phyloP scores from a whole-genome alignment of 2,113 vertebrate genomes.

The Centropristis striata region DNA sequence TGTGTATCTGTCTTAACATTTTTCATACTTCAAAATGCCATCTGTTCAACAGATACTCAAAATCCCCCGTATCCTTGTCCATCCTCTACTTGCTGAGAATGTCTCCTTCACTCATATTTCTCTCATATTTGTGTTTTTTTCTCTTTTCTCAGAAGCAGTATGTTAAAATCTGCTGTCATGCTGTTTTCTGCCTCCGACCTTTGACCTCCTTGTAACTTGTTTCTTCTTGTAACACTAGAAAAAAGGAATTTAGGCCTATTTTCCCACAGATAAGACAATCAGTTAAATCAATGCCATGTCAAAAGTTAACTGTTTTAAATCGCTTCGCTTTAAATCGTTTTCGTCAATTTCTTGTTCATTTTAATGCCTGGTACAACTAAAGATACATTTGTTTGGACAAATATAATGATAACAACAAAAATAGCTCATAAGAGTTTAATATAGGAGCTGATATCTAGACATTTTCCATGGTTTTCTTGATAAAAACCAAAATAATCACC shows the following conservation, averaged over 20 bases:
- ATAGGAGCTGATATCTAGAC: too few relatives aligned
- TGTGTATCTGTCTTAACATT: neutral
- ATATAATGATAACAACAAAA: too few relatives aligned
- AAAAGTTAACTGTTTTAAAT: neutral
- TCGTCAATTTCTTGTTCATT: too few relatives aligned
- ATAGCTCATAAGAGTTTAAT: too few relatives aligned
- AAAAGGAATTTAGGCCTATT: neutral
- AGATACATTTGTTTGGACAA: too few relatives aligned
- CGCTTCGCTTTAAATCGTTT: too few relatives aligned
- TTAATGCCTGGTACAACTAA: too few relatives aligned
- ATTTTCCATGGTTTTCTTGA: too few relatives aligned
- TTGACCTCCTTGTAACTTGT: slow-evolving; percentile 16
- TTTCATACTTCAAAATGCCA: neutral
- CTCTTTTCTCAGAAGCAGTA: slow-evolving; percentile 24
- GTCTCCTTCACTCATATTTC: slow-evolving; percentile 10
- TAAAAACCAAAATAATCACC: too few relatives aligned
- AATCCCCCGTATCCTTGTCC: neutral
- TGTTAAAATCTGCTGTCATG: slow-evolving; percentile 7
- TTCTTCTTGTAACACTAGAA: slow-evolving; percentile 16
- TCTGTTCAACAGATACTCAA: slow-evolving; percentile 22
- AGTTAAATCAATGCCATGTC: neutral
- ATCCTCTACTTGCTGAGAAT: neutral
- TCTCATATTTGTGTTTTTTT: slow-evolving; percentile 31
- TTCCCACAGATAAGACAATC: slow-evolving; percentile 7
- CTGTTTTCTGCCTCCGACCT: slow-evolving; percentile 31